phyloP scores from a whole-genome alignment of 2,888 invertebrate genomes.

The Lepidochrysops patricia region DNA sequence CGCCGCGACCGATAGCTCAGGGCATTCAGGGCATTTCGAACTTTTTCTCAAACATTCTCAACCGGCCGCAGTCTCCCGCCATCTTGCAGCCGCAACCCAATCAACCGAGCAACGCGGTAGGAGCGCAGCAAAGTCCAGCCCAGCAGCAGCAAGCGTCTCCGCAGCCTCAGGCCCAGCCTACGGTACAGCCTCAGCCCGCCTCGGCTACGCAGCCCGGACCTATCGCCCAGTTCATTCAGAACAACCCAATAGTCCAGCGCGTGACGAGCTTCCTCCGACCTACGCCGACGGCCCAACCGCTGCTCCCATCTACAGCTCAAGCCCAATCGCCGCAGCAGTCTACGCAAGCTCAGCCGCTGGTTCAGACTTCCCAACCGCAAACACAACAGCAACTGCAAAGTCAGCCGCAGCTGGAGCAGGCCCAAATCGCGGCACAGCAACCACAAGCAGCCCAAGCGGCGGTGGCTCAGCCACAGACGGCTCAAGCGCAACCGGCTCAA shows the following conservation, averaged over 20 bases:
- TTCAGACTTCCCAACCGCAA: not conserved
- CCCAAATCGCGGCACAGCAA: not conserved
- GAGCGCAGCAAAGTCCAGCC: not conserved
- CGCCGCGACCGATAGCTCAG: not conserved
- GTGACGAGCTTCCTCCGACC: not conserved
- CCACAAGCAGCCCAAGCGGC: not conserved
- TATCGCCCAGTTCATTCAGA: not conserved
- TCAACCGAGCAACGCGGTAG: not conserved
- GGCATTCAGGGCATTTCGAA: not conserved
- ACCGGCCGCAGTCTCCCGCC: not conserved
- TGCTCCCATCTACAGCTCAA: not conserved
- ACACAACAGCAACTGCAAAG: not conserved
- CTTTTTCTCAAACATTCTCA: not conserved
- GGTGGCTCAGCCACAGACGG: conserved; percentile 14
- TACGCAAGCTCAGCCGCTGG: not conserved
- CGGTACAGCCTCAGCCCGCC: not conserved
- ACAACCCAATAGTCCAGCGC: not conserved
- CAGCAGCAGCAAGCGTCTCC: not conserved
- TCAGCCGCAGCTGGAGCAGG: not conserved
- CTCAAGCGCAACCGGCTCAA: conserved; percentile 17
- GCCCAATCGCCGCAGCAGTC: conserved; percentile 12
- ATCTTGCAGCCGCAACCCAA: not conserved
- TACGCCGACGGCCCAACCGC: not conserved
- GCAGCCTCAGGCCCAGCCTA: not conserved
- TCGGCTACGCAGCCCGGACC: not conserved